These are phyloP conservation scores for Zenarchopterus dispar DNA, from an alignment of 2,797 vertebrate species.

Conservation along the genomic window DNA sequence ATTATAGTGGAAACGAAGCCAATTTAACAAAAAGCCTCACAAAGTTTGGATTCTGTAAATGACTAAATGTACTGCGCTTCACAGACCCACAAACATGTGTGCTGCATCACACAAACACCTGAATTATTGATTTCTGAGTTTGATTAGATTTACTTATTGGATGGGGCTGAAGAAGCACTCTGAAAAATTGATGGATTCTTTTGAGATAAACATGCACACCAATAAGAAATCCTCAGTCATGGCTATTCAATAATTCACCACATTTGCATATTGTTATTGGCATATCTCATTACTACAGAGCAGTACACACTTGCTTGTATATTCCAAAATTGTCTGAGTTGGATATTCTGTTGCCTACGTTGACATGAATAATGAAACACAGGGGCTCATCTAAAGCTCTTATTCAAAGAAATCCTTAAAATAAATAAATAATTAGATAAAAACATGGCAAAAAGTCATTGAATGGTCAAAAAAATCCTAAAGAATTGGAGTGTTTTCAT, in stretches of 20 bases:
- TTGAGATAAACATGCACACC: conserved; percentile 77
- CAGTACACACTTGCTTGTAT: conserved; percentile 73
- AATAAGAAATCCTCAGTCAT: conserved; percentile 76
- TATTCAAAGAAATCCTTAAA: conserved; percentile 60
- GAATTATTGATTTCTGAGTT: conserved; percentile 77
- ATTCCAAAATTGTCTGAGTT: conserved; percentile 80
- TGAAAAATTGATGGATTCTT: conserved; percentile 69
- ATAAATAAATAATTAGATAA: conserved; percentile 38
- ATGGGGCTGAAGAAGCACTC: conserved; percentile 51
- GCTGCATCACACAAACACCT: conserved; percentile 55
- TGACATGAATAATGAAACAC: conserved; percentile 81
- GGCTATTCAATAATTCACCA: conserved; percentile 82
- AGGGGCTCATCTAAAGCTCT: conserved; percentile 58
- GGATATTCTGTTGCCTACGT: conserved; percentile 76
- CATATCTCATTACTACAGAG: conserved; percentile 79
- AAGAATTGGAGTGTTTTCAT: no score
- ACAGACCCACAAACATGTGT: conserved; percentile 25
- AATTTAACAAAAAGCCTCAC: conserved; percentile 26
- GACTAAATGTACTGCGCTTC: conserved; percentile 28
- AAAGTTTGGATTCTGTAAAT: conserved; percentile 51
- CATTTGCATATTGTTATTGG: conserved; percentile 85
- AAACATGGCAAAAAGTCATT: conserved; percentile 29
- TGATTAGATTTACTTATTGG: conserved; percentile 76
- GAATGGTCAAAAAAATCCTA: conserved; percentile 35
- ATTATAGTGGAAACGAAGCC: conserved; percentile 45